Base-by-base conservation (phyloP, 2,113 vertebrate species). In the Cyanoramphus novaezelandiae region DNA sequence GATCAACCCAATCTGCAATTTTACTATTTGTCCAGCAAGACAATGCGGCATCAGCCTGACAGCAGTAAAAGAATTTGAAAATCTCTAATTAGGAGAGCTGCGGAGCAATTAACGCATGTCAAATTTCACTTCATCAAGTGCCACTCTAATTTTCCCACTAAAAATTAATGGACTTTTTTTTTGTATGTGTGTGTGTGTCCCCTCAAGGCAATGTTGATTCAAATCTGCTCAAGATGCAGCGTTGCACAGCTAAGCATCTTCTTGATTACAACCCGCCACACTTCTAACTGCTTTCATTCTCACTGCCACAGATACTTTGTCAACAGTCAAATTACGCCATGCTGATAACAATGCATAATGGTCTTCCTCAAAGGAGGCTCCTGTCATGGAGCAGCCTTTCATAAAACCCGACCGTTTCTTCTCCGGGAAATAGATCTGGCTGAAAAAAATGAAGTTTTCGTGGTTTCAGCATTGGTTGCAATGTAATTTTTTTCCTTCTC, bases 51-150 rank as follows among this genome's bases (percentile, higher is more conserved):
- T 98, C 97, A 96, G 60, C 53, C 96, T 97, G 98, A 98, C 97
- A 98, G 98, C 98, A 98, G 98, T 98, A 98, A 98, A 98, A 99
- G 98, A 98, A 98, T 98, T 97, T 98, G 98, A 98, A 99, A 97
- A 98, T 99, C 98, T 98, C 98, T 99, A 99, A 99, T 99, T 99
- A 99, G 98, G 96, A 98, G 98, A 99, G 98, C 98, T 98, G 98
- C 97, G 89, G 98, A 98, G 98, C 99, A 99, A 99, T 99, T 99
- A 99, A 99, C 98, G 98, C 98, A 98, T 98, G 99, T 99, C 99
- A 99, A 98, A 99, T 98, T 99, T 99, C 98, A 98, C 99, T 98
- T 99, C 99, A 98, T 99, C 99, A 99, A 98, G 98, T 99, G 99
- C 98, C 99, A 99, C 98, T 99, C 98, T 99, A 98, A 98, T 98